These are phyloP conservation scores for Hypanus sabinus DNA, from an alignment of 2,113 vertebrate genomes.

Conservation along the genomic window DNA sequence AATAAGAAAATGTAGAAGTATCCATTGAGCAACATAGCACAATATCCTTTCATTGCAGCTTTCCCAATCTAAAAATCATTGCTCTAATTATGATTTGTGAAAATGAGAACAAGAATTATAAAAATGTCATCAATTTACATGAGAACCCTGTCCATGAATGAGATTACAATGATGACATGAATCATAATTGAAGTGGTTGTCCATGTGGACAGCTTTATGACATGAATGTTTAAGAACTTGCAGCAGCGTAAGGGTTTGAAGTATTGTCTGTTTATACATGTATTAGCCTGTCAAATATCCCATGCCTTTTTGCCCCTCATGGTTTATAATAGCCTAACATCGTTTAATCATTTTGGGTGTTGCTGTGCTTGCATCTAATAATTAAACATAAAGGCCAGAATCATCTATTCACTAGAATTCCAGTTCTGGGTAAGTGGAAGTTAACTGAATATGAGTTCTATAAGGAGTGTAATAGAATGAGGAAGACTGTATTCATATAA, in stretches of 20 bases:
- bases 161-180: not conserved
- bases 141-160: not conserved
- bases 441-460: not conserved
- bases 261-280: not conserved
- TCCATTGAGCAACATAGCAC: not conserved
- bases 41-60: not conserved
- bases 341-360: not conserved
- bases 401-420: not conserved
- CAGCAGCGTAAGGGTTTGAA: not conserved
- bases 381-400: not conserved
- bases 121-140: not conserved
- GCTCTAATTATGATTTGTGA: not conserved
- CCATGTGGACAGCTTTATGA: not conserved
- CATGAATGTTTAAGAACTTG: not conserved
- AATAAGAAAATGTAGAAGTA: not conserved
- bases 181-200: not conserved
- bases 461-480: not conserved
- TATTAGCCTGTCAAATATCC: not conserved
- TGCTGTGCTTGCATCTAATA: not conserved
- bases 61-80: not conserved
- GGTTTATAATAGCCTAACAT: not conserved
- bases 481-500: not conserved
- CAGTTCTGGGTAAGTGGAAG: not conserved
- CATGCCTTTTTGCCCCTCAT: not conserved
- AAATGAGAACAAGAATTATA: not conserved